A percentile compares a stretch with the other conserved stretches of the same genome.
These are phyloP conservation scores for Meloidogyne exigua DNA, from an alignment of 1,140 invertebrate species.

Conservation along the genomic window DNA sequence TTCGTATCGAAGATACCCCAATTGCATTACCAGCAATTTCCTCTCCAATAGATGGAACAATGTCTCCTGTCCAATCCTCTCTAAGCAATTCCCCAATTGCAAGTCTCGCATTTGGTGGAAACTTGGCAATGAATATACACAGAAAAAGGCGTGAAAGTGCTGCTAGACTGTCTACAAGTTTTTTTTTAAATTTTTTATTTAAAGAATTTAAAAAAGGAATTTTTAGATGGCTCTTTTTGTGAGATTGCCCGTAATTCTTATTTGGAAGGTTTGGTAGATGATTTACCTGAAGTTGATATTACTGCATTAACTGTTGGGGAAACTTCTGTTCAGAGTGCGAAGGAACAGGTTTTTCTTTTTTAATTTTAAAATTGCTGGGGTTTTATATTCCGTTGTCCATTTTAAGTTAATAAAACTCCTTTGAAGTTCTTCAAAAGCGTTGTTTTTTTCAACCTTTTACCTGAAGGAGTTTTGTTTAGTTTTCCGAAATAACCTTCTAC, in stretches of 20 bases:
- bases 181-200: not conserved
- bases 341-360: conserved; percentile 23
- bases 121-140: not conserved
- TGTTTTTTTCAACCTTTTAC: too few species aligned
- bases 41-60: conserved; percentile 22
- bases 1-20: conserved; percentile 27
- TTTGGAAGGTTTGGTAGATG: conserved; percentile 20
- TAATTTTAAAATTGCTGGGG: not conserved
- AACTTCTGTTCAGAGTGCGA: conserved; percentile 22
- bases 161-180: not conserved
- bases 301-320: conserved; percentile 25
- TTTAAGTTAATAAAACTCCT: too few species aligned
- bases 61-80: not conserved
- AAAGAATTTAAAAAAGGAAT: not conserved
- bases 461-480: too few species aligned
- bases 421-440: too few species aligned
- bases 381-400: too few species aligned
- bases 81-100: conserved; percentile 9
- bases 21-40: conserved; percentile 24
- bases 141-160: conserved; percentile 8
- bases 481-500: too few species aligned
- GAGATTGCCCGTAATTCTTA: conserved; percentile 17
- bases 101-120: not conserved
- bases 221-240: conserved; percentile 28
- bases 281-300: conserved; percentile 34